Evolutionary conservation across 2,888 invertebrate species (phyloP), one percentile per base, ranked within the genome.

Genomic region (Hanleya hanleyi): DNA sequence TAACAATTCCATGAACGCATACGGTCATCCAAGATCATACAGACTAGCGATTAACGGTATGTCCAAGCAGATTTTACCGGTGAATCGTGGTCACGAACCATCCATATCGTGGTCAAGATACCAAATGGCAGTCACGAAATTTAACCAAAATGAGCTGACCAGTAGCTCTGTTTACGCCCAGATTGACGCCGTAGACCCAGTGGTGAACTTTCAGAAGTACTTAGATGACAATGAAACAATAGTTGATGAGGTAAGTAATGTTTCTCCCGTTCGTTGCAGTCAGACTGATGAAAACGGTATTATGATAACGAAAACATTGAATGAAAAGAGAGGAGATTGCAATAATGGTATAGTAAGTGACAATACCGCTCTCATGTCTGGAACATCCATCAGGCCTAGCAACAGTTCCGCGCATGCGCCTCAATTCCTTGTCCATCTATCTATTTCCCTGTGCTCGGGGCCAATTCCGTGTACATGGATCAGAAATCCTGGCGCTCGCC

Each of bases 81-180:
- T 77, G 18, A 78, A 78, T 37, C 50, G 65, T 36, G 79, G 82
- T 15, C 80, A 82, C 26, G 85, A 84, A 50, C 74, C 77, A n/a
- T 78, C 80, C 0, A 74, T 82, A 3, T 71, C 83, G 5, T 88
- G 87, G 87, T 78, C 84, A 1, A 77, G 85, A n/a, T 83, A 87
- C 69, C 83, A 83, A 73, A 76, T 82, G 72, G 79, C 78, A 5
- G 81, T 82, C 49, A 84, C 84, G 0, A 72, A 74, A 41, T 73
- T 75, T 12, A 82, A 83, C 67, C 83, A 83, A 15, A 68, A 70
- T 1, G 85, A 85, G 67, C 65, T 73, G 41, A 74, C 77, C 33
- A 85, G 82, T 67, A 81, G 83, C 61, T 84, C 85, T 6, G 78
- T 81, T 62, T 81, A 80, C 71, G 78, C 83, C 26, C 80, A 81